Base-by-base conservation (phyloP, 2,888 invertebrate genomes). In the Drymonia ruficornis region DNA sequence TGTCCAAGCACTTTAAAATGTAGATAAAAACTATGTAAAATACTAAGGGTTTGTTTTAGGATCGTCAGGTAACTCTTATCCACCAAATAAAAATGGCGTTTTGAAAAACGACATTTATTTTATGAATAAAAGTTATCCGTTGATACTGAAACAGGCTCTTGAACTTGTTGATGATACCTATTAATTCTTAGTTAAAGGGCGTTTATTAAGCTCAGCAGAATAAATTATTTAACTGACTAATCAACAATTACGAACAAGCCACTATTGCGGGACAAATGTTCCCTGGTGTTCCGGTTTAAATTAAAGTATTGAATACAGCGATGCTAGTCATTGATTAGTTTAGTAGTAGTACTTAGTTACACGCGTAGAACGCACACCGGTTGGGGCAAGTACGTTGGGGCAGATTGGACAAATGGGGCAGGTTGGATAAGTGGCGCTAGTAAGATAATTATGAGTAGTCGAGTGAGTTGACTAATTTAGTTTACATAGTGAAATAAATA, bases 311-410 rank as follows among this genome's bases (percentile, higher is more conserved):
- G 31, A 16, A 56, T 67, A 70, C 63, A 73, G 70, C 70, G 74
- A 78, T 72, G 78, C 83, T 83, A 83, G 83, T 82, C 81, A 80
- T 67, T 70, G 56, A 55, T 59, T 76, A 77, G 63, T 45, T 28
- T 45, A 55, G 45, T 70, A 74, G 13, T 69, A 72, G 55, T 60
- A 52, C 43, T 52, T 68, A 65, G 55, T 57, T n/a, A 55, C 70
- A 70, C 61, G 85, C 84, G 84, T 83, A 74, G 77, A 72, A 83
- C 83, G 84, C 85, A 80, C 78, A 77, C 63, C 56, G 46, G 59
- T 61, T 53, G 63, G 68, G 64, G 66, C 29, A 36, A 29, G 47
- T 16, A 47, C 40, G 19, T 52, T 42, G 46, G 56, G 65, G 40
- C 59, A 58, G 67, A 55, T 59, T 63, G 56, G 44, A 42, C 18